Percentiles rank a stretch among this genome's conserved stretches.
Evolutionary conservation across 2,888 invertebrate genomes (phyloP).

Genomic region (Prosopocoilus inquinatus): DNA sequence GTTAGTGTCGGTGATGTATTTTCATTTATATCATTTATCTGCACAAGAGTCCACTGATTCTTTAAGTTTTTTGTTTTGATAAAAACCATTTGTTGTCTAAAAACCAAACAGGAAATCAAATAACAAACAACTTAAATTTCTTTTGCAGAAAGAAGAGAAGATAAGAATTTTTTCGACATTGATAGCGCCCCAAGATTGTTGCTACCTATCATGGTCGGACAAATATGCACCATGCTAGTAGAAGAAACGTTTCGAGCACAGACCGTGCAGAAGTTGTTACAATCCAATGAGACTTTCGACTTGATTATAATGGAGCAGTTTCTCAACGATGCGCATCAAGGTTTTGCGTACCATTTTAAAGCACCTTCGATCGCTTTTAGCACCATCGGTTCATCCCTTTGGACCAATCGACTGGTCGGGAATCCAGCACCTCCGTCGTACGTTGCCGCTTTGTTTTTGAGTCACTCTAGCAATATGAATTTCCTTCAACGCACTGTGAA

Average conservation of each 20-base stretch:
- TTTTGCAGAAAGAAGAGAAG: no score
- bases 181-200: no score
- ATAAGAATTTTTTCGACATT: no score
- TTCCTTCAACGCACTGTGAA: conserved; percentile 21
- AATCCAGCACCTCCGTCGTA: conserved; percentile 50
- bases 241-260: conserved; percentile 18
- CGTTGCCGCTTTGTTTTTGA: conserved; percentile 48
- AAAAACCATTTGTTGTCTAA: no score
- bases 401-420: conserved; percentile 51
- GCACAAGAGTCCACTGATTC: no score
- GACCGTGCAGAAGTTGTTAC: conserved; percentile 22
- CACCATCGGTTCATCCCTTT: conserved; percentile 43
- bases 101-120: no score
- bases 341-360: conserved; percentile 38
- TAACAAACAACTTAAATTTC: no score
- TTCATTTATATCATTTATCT: no score
- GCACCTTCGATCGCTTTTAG: conserved; percentile 39
- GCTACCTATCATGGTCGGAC: no score
- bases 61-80: no score
- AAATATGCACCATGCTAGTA: no score
- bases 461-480: conserved; percentile 1
- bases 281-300: conserved; percentile 38
- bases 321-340: conserved; percentile 49
- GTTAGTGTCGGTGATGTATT: no score
- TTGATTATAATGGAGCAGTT: conserved; percentile 47